Conservation (phyloP, 2,113 vertebrate genomes). For the Lagopus leucura region DNA sequence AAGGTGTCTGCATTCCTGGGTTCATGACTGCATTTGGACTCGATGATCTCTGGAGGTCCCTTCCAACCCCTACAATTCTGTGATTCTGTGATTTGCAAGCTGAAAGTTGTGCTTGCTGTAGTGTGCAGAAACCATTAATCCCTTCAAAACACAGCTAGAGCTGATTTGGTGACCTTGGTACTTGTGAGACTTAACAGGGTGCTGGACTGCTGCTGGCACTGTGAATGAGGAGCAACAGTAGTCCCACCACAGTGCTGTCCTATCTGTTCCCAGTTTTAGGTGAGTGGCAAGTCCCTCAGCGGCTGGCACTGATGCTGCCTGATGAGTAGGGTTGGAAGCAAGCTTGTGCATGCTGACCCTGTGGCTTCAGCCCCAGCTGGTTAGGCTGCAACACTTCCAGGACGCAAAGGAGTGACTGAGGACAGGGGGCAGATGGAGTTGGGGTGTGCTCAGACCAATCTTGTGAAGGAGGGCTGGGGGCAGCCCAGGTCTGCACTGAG, state of each 20-base stretch:
- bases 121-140: neutral
- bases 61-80: no score
- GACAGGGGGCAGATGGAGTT: neutral
- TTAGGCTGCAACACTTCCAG: neutral
- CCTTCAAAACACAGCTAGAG: neutral
- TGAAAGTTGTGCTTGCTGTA: neutral
- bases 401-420: neutral
- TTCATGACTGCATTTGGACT: neutral
- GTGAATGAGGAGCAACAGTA: neutral
- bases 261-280: neutral
- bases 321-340: neutral
- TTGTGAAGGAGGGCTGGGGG: neutral
- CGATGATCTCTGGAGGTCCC: no score
- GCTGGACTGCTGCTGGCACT: neutral
- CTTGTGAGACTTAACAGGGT: neutral
- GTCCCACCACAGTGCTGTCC: neutral
- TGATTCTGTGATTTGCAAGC: neutral
- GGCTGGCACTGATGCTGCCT: neutral
- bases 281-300: accelerated
- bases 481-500: neutral
- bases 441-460: neutral
- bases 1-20: neutral
- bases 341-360: neutral
- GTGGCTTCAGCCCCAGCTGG: neutral
- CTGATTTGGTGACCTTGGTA: neutral